Evolutionary conservation across 2,888 invertebrate species (phyloP).

Genomic region (Anaspis maculata): DNA sequence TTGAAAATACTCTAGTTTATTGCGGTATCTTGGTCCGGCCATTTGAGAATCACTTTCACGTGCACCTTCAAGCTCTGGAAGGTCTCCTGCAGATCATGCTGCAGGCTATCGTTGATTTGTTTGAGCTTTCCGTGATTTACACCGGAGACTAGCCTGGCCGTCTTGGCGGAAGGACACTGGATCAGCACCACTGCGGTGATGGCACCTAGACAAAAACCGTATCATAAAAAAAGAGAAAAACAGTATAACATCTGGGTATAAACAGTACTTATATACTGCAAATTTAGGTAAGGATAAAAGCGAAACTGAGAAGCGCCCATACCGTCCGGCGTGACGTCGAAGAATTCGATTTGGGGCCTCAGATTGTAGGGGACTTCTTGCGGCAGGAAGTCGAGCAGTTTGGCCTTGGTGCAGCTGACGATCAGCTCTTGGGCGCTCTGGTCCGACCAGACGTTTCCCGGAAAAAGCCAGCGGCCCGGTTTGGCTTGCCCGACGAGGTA

Average conservation of each 20-base stretch:
- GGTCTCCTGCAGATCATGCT: slow-evolving; percentile 35
- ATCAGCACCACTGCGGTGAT: slow-evolving; percentile 25
- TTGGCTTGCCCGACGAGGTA: slow-evolving; percentile 61
- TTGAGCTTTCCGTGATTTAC: slow-evolving; percentile 59
- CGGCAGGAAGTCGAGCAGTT: slow-evolving; percentile 72
- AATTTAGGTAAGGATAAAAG: no score
- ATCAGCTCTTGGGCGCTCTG: slow-evolving; percentile 63
- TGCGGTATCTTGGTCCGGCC: no score
- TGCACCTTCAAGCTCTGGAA: slow-evolving; percentile 35
- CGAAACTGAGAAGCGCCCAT: no score
- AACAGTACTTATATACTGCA: slow-evolving; percentile 1
- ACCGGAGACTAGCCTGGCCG: slow-evolving; percentile 60
- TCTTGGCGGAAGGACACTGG: slow-evolving; percentile 53
- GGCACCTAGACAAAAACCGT: slow-evolving; percentile 38
- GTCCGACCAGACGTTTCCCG: slow-evolving; percentile 62
- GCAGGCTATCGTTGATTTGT: slow-evolving; percentile 52
- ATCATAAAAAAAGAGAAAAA: neutral
- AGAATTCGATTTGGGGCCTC: slow-evolving; percentile 57
- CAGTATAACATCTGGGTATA: no score
- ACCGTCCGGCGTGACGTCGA: no score
- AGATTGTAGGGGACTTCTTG: slow-evolving; percentile 83
- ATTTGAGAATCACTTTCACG: no score
- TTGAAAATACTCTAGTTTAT: no score
- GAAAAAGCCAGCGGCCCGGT: slow-evolving; percentile 58
- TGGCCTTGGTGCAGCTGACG: slow-evolving; percentile 68